Base-by-base conservation (phyloP, 2,888 invertebrate species). In the Ophion ventricosus region DNA sequence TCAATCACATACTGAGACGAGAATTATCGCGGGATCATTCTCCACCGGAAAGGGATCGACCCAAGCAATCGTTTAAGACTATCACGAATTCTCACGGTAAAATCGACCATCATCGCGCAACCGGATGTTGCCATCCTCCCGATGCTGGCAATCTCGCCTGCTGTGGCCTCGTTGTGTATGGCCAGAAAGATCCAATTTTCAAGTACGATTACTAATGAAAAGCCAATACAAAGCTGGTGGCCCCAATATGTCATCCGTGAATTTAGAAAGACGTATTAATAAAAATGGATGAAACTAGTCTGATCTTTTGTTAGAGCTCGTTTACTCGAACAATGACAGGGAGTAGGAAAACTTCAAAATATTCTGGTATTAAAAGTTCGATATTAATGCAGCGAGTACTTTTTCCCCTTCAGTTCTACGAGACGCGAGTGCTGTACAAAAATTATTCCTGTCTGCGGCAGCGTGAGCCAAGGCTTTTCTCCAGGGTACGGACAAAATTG, bases 1-100 rank as follows among this genome's bases (percentile, higher is more conserved):
- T 57, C 14, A 67, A 80, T 82, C 25, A 49, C 25, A 66, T 56
- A 20, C 1, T 40, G 20, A 54, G 20, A 26, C 40, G 74, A 54
- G 59, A 59, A 11, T 80, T 59, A 5, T 66, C 29, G 11, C 66
- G 57, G 14, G 64, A 85, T 80, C 80, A 86, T 70, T 87, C 85
- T 26, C 83, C 86, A 35, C 84, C 86, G 29, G 87, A 86, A 77
- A 86, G 81, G 59, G 87, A 87, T 70, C 35, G n/a, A 25, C 81
- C 84, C 63, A 54, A 74, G 56, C 74, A 61, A 35, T 40, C 66
- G 7, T 72, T 72, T 29, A 57, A 56, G 69, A 57, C 49, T 49
- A 25, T 2, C 29, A 29, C 11, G 69, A 59, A 77, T 77, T 69
- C 77, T 63, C 63, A 69, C 54, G 20, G 29, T 61, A 7, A 35